These are phyloP conservation scores for Girardinus metallicus DNA, from an alignment of 2,797 vertebrate genomes.

Conservation along the genomic window DNA sequence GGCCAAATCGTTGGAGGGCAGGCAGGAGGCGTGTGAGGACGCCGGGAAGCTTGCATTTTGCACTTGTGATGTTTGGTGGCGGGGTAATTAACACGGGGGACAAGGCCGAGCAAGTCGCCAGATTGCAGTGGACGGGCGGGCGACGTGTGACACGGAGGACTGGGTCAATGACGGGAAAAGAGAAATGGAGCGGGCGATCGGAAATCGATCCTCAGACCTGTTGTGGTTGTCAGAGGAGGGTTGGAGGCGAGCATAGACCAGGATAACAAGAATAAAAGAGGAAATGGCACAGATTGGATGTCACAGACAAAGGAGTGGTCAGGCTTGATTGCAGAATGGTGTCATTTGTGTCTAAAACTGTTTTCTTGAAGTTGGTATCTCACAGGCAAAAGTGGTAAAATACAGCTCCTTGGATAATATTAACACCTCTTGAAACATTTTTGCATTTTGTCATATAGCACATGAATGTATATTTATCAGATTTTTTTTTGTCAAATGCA, in stretches of 20 bases:
- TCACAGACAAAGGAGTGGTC: constrained; percentile 12
- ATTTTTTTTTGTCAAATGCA: neutral
- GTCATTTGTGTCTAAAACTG: neutral
- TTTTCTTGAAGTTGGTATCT: constrained; percentile 15
- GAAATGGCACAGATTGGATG: constrained; percentile 22
- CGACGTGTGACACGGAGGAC: constrained; percentile 44
- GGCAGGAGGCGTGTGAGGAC: constrained; percentile 56
- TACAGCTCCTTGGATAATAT: neutral
- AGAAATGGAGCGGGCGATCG: constrained; percentile 41
- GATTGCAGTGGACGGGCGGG: constrained; percentile 37
- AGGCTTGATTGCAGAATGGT: constrained; percentile 11
- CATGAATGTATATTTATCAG: neutral
- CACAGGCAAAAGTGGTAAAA: constrained; percentile 30
- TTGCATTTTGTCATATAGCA: neutral
- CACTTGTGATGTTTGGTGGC: constrained; percentile 48
- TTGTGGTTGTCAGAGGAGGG: constrained; percentile 42
- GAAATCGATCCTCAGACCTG: constrained; percentile 65
- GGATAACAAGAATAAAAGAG: constrained; percentile 30
- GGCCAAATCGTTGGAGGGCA: constrained; percentile 67
- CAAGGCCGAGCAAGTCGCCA: constrained; percentile 47
- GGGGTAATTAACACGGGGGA: constrained; percentile 58
- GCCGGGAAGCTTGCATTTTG: constrained; percentile 61
- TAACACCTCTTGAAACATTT: neutral
- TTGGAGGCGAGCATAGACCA: constrained; percentile 12
- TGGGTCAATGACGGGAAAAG: constrained; percentile 57